These are phyloP conservation scores for Drosophila athabasca DNA, from an alignment of 1,140 invertebrate genomes.

Conservation along the genomic window DNA sequence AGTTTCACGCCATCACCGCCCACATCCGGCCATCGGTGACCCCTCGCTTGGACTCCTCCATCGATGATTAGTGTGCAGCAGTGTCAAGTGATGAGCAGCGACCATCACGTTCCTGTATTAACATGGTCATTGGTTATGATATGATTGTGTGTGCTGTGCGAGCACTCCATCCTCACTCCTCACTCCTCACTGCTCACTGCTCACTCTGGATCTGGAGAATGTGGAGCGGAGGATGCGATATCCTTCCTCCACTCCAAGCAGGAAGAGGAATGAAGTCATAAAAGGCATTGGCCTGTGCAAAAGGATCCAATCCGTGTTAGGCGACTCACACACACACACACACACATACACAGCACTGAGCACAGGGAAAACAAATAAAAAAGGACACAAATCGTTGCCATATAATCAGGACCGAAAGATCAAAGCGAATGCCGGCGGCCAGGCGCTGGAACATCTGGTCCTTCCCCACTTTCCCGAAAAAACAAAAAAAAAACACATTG, in stretches of 20 bases:
- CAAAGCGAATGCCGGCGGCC: constrained; percentile 65
- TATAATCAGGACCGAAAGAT: constrained; percentile 57
- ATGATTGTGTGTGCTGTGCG: constrained; percentile 34
- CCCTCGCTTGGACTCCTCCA: background rate
- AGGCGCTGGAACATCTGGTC: constrained; percentile 34
- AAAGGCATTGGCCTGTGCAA: constrained; percentile 70
- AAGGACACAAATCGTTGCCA: constrained; percentile 47
- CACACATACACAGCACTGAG: constrained; percentile 22
- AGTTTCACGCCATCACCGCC: constrained; percentile 16
- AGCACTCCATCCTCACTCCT: background rate
- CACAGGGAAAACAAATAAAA: constrained; percentile 43
- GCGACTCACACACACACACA: background rate
- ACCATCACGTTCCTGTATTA: constrained; percentile 56
- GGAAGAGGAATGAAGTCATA: constrained; percentile 52
- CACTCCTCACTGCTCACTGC: no score
- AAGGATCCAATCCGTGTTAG: constrained; percentile 45
- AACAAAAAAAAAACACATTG: constrained; percentile 8
- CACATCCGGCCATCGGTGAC: background rate
- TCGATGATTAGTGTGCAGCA: constrained; percentile 38
- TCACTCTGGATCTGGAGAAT: no score
- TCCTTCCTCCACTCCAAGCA: background rate
- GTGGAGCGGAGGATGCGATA: no score
- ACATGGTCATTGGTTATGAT: constrained; percentile 70
- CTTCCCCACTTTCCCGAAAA: background rate
- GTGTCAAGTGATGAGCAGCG: constrained; percentile 38